These are phyloP conservation scores for Odocoileus hemionus DNA, from an alignment of 2,113 vertebrate genomes.

Conservation along the genomic window DNA sequence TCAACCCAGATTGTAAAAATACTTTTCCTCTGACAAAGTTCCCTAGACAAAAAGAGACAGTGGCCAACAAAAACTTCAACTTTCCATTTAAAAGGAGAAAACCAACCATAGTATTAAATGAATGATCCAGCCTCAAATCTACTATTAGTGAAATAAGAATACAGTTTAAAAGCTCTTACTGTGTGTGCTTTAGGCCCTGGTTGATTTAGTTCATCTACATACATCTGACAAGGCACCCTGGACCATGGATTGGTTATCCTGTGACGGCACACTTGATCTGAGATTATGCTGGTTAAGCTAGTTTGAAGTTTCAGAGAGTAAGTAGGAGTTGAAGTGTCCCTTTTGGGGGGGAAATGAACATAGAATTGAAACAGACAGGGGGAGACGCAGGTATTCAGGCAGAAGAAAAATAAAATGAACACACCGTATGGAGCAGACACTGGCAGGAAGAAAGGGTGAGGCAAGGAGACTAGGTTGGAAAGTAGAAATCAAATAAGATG, in stretches of 20 bases:
- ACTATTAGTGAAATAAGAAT: neutral
- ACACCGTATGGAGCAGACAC: neutral
- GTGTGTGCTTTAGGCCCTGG: neutral
- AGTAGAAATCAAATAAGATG: neutral
- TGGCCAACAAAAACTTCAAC: neutral
- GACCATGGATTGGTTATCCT: neutral
- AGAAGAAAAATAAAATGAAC: neutral
- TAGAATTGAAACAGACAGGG: neutral
- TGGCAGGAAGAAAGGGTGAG: neutral
- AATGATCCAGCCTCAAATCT: neutral
- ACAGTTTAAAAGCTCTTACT: neutral
- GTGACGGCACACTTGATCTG: neutral
- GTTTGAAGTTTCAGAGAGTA: neutral
- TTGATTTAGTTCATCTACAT: neutral
- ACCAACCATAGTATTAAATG: neutral
- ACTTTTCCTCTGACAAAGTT: neutral
- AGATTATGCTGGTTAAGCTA: neutral
- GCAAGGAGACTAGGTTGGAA: neutral
- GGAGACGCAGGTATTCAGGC: neutral
- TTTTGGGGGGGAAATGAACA: neutral
- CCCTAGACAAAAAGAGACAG: neutral
- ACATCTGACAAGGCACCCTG: neutral
- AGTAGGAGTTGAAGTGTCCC: neutral
- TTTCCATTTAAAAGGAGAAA: slow-evolving; percentile 22
- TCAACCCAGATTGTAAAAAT: neutral